A percentile compares a stretch with the other conserved stretches of the same genome.
phyloP scores from a whole-genome alignment of 2,797 vertebrate species.

The Sphenopsis melanotis region DNA sequence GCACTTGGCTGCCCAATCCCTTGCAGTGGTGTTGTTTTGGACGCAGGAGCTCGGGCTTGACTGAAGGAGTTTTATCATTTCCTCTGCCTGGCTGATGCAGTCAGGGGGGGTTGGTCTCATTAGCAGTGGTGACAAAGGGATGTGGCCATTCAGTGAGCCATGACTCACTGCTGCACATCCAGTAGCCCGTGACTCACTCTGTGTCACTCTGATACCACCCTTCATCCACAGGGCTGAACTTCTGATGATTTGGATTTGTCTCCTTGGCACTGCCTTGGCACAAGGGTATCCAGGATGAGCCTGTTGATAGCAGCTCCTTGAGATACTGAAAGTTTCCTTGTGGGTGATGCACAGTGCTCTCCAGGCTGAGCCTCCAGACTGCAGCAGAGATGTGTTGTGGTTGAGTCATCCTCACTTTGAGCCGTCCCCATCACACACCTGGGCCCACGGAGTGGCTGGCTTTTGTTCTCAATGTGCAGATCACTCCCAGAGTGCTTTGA shows the following conservation, averaged over 20 bases:
- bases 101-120: not conserved
- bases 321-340: not conserved
- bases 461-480: not conserved
- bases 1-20: not conserved
- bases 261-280: not conserved
- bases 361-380: not conserved
- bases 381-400: not conserved
- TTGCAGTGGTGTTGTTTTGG: not conserved
- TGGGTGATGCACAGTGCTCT: not conserved
- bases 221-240: not conserved
- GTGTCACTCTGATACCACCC: not conserved
- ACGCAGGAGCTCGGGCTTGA: not conserved
- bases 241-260: not conserved
- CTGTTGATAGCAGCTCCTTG: not conserved
- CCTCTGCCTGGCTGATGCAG: not conserved
- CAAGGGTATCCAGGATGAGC: not conserved
- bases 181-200: not conserved
- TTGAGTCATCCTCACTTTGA: not conserved
- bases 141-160: not conserved
- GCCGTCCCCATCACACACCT: not conserved
- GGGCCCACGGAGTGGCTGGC: not conserved
- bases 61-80: not conserved
- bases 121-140: not conserved
- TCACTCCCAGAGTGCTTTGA: not conserved
- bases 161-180: not conserved